Percentiles rank a stretch among this genome's conserved stretches.
phyloP scores from a whole-genome alignment of 2,113 vertebrate genomes.

The Mungos mungo region DNA sequence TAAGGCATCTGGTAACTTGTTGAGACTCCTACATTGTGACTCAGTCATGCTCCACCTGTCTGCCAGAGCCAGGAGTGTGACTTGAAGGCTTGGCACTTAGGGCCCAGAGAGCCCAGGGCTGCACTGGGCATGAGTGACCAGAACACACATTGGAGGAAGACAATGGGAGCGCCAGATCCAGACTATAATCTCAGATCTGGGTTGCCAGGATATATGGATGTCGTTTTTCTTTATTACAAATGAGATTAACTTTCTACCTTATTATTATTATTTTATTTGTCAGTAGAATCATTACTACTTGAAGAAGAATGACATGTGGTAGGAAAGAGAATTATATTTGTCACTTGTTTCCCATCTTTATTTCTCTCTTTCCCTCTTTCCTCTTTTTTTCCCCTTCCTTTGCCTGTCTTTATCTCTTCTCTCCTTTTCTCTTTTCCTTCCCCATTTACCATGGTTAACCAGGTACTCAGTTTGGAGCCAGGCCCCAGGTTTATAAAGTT shows the following conservation, averaged over 20 bases:
- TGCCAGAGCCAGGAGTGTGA: neutral
- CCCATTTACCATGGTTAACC: neutral
- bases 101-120: neutral
- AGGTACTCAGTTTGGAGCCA: neutral
- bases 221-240: neutral
- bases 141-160: neutral
- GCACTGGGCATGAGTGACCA: accelerated
- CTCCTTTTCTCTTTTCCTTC: neutral
- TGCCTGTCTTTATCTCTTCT: neutral
- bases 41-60: neutral
- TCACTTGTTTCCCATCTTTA: neutral
- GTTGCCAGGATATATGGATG: neutral
- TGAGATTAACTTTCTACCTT: neutral
- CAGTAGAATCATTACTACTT: neutral
- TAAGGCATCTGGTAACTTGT: conserved; percentile 28
- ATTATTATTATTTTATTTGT: neutral
- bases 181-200: accelerated
- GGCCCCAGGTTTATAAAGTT: neutral
- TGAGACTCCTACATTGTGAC: neutral
- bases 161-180: neutral
- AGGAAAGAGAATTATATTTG: neutral
- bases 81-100: neutral
- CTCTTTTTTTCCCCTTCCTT: too few species aligned
- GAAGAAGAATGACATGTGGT: neutral
- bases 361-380: neutral